A percentile compares a stretch with the other conserved stretches of the same genome.
phyloP scores from a whole-genome alignment of 53 echinoderm and acorn worm genomes.

The Henricia sp. region DNA sequence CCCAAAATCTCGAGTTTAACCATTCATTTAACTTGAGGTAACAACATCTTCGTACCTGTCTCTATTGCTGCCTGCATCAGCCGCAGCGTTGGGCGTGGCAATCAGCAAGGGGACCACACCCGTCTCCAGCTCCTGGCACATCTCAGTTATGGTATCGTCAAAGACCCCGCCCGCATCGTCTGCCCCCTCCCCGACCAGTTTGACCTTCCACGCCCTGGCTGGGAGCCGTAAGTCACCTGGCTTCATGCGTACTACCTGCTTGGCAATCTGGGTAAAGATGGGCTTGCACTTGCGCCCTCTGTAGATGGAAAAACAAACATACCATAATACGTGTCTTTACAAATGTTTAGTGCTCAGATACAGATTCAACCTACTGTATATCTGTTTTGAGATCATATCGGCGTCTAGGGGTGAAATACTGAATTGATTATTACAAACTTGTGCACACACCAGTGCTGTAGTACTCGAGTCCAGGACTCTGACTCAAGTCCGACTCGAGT shows the following conservation, averaged over 20 bases:
- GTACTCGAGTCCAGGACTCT: no score
- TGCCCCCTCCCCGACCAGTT: constrained; percentile 97
- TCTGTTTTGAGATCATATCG: no score
- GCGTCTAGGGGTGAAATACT: no score
- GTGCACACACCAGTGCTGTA: no score
- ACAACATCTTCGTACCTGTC: constrained; percentile 70
- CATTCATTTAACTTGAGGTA: background rate
- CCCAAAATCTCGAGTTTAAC: no score
- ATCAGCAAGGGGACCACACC: constrained; percentile 90
- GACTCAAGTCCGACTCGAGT: no score
- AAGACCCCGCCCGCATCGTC: constrained; percentile 99
- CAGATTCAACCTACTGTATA: no score
- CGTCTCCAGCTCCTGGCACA: constrained; percentile 98
- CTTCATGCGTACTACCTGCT: constrained; percentile 94
- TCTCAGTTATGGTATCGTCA: constrained; percentile 99
- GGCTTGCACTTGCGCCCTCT: constrained; percentile 98
- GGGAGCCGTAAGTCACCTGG: constrained; percentile 90
- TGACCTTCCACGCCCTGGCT: constrained; percentile 99
- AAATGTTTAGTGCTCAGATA: no score
- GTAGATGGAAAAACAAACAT: background rate
- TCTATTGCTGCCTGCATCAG: constrained; percentile 94
- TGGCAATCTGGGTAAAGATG: constrained; percentile 98
- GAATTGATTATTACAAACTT: no score
- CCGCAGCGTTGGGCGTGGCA: constrained; percentile 87
- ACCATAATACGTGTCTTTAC: background rate